These are phyloP conservation scores for Fragum sueziense DNA, from an alignment of 2,888 invertebrate species.

Conservation along the genomic window DNA sequence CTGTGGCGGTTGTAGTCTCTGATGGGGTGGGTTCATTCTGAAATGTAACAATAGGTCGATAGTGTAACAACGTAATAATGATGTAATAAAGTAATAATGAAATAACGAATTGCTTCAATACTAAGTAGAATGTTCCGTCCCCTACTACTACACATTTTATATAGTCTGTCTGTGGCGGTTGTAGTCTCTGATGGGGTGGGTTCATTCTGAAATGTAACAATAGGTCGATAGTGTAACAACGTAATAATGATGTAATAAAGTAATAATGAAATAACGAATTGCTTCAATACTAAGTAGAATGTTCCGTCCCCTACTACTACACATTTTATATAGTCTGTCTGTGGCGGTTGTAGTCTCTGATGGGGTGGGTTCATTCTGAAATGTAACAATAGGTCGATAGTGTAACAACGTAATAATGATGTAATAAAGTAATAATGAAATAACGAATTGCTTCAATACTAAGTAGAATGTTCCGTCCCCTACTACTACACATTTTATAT, in stretches of 20 bases:
- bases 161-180: slow-evolving; percentile 63
- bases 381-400: no score
- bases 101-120: no score
- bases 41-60: no score
- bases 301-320: slow-evolving; percentile 78
- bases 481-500: slow-evolving; percentile 77
- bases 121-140: slow-evolving; percentile 75
- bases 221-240: no score
- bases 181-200: slow-evolving; percentile 38
- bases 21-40: slow-evolving; percentile 25
- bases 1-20: slow-evolving; percentile 52
- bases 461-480: slow-evolving; percentile 77
- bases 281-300: no score
- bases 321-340: slow-evolving; percentile 73
- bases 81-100: no score
- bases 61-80: no score
- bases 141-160: slow-evolving; percentile 78
- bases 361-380: slow-evolving; percentile 22
- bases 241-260: no score
- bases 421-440: no score
- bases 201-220: slow-evolving; percentile 24
- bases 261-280: no score
- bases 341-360: slow-evolving; percentile 52
- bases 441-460: no score
- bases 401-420: no score